Evolutionary conservation across 2,888 invertebrate species (phyloP), one percentile per base, ranked within the genome.

Genomic region (Epistrophella euchroma): DNA sequence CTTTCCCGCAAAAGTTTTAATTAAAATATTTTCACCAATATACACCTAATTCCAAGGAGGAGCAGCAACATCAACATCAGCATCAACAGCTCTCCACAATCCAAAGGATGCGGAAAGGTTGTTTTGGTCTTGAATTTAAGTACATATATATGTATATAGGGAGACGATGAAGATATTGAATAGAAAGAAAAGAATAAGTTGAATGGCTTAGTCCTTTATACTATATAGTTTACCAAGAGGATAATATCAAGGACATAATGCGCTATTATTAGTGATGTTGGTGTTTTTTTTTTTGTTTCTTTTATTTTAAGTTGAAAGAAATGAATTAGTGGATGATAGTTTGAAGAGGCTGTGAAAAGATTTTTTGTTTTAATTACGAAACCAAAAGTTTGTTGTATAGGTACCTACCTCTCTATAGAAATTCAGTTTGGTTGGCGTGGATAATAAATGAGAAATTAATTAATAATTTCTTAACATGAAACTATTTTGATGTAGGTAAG

Each of bases 21-120:
- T 85, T 81, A 85, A 85, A 85, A 81, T 85, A 85, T 85, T 80
- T 81, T 85, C 81, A 76, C 81, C 84, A 85, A 80, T 81, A 85
- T 85, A 76, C 80, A 85, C 75, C 80, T 80, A 71, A 66, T 66
- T 35, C 32, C 66, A 64, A 32, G 9, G 10, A 62, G 50, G 19
- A 64, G 45, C 13, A 52, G 17, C 5, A 25, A 32, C 17, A 4
- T 2, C 15, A 11, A 35, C 32, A 19, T 2, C 58, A 5, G 35
- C n/a, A 45, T 4, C 7, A 43, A 11, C 32, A 60, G 40, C 37
- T 45, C 50, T 60, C 19, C 72, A 15, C 32, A 35, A 37, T 9
- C 62, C 25, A 28, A 19, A 68, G 28, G 62, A 15, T 22, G 55
- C 22, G n/a, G 7, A 66, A 64, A 70, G 35, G 56, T 43, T 60